Conservation (phyloP, 2,113 vertebrate species). For the Oceanites oceanicus region DNA sequence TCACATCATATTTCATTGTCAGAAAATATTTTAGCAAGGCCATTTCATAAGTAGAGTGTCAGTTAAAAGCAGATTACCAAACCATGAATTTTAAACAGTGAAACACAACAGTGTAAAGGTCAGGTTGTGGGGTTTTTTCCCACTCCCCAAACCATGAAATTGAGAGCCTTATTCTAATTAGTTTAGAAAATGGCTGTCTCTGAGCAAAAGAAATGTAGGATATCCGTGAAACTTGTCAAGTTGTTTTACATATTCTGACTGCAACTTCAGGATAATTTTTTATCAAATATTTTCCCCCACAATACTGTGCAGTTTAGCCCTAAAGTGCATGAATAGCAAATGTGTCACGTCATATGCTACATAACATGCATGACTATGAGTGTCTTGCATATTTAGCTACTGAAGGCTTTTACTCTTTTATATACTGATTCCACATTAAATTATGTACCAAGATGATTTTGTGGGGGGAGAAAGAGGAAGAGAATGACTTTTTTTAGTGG, state of each 20-base stretch:
- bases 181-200: background rate
- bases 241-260: background rate
- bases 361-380: background rate
- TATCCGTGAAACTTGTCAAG: background rate
- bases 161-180: background rate
- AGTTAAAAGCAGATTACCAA: background rate
- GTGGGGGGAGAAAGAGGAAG: background rate
- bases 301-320: background rate
- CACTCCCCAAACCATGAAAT: background rate
- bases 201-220: background rate
- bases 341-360: background rate
- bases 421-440: background rate
- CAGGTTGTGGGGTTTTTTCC: background rate
- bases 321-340: background rate
- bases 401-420: background rate
- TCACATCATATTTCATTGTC: constrained; percentile 24
- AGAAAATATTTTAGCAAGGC: background rate
- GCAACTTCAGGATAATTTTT: background rate
- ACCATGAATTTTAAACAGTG: background rate
- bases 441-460: background rate
- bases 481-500: background rate
- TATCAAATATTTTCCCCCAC: background rate
- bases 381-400: background rate
- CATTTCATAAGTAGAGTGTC: background rate
- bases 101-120: background rate